phyloP scores from a whole-genome alignment of 2,113 vertebrate genomes.

The Amphiprion percula region DNA sequence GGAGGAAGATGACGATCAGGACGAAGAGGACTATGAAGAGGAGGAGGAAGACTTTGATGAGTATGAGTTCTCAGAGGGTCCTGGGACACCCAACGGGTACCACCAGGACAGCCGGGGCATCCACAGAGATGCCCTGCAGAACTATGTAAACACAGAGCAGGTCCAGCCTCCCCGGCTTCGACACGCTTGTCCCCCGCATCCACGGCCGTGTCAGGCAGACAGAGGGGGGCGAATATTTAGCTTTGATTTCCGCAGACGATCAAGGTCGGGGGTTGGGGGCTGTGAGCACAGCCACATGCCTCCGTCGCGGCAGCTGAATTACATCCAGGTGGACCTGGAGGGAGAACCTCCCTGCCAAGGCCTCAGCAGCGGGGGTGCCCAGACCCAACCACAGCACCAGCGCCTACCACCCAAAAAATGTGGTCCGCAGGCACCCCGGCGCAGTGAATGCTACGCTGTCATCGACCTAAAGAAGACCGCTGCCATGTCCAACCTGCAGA shows the following conservation, averaged over 20 bases:
- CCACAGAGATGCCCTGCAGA: constrained; percentile 90
- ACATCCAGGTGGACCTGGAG: constrained; percentile 98
- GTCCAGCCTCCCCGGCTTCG: constrained; percentile 78
- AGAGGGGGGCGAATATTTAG: constrained; percentile 88
- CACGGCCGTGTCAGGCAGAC: constrained; percentile 78
- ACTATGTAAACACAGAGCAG: constrained; percentile 87
- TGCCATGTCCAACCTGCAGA: constrained; percentile 98
- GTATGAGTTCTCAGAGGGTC: constrained; percentile 86
- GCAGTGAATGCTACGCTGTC: constrained; percentile 94
- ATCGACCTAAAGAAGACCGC: constrained; percentile 99
- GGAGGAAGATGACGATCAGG: constrained; percentile 85
- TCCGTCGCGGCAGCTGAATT: constrained; percentile 96
- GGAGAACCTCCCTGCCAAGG: constrained; percentile 82
- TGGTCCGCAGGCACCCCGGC: constrained; percentile 81
- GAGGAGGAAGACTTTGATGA: constrained; percentile 87
- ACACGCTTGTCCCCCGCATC: constrained; percentile 78
- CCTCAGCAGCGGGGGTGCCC: constrained; percentile 79
- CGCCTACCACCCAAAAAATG: constrained; percentile 83
- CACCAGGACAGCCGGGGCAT: constrained; percentile 87
- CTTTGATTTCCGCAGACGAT: constrained; percentile 92
- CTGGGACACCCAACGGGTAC: constrained; percentile 90
- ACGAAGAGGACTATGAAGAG: constrained; percentile 85
- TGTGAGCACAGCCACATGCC: constrained; percentile 84
- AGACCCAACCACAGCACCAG: constrained; percentile 81
- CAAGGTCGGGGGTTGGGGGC: constrained; percentile 75